Evolutionary conservation across 2,113 vertebrate genomes (phyloP).

Genomic region (Carassius carassius): DNA sequence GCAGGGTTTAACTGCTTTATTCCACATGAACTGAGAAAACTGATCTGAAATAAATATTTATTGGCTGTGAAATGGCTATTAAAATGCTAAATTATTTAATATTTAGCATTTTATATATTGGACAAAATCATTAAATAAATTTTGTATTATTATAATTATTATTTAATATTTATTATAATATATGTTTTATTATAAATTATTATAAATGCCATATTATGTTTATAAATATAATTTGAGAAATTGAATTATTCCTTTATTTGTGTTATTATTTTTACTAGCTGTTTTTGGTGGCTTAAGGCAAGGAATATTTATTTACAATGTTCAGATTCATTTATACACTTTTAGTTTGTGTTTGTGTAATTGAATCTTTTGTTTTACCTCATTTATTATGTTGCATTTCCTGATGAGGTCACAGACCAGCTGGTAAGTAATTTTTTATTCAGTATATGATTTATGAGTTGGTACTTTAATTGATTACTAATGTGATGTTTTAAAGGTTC

Average conservation of each 20-base stretch:
- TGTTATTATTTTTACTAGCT: background rate
- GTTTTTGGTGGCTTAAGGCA: background rate
- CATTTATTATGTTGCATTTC: background rate
- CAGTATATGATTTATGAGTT: background rate
- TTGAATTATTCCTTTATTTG: background rate
- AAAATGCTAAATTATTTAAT: background rate
- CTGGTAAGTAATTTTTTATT: background rate
- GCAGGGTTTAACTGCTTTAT: background rate
- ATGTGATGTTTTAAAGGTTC: background rate
- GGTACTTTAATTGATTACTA: background rate
- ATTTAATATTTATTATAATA: background rate
- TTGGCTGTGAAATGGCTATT: background rate
- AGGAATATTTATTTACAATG: background rate
- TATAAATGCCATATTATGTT: background rate
- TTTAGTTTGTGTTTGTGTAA: background rate
- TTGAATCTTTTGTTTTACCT: no score
- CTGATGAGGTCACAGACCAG: background rate
- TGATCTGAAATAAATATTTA: background rate
- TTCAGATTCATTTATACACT: background rate
- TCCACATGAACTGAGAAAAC: background rate
- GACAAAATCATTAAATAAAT: no score
- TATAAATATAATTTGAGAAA: background rate
- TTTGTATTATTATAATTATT: background rate
- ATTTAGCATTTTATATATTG: background rate
- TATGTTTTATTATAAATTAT: background rate